Evolutionary conservation across 2,797 vertebrate species (phyloP).

Genomic region (Lindbergichthys nudifrons): DNA sequence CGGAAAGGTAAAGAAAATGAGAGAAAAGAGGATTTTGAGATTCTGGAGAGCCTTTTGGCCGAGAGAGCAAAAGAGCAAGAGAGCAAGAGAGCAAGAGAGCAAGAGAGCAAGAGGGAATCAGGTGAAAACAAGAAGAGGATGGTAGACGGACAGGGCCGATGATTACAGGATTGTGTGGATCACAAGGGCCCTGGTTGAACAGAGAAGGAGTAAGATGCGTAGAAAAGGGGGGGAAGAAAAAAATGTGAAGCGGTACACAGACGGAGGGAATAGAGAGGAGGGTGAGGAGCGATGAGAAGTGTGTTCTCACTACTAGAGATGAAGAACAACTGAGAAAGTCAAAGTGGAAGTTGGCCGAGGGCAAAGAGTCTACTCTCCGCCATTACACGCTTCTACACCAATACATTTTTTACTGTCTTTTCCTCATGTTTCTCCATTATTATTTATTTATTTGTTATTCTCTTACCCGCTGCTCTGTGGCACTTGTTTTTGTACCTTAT

Average conservation of each 20-base stretch:
- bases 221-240: constrained; percentile 32
- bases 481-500: background rate
- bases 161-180: constrained; percentile 69
- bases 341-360: constrained; percentile 12
- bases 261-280: constrained; percentile 24
- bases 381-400: constrained; percentile 11
- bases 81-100: too few relatives aligned
- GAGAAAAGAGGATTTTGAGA: constrained; percentile 63
- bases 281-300: constrained; percentile 29
- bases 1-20: constrained; percentile 61
- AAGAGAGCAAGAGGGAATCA: constrained; percentile 48
- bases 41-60: constrained; percentile 67
- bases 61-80: too few relatives aligned
- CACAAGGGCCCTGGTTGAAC: constrained; percentile 59
- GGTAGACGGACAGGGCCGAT: constrained; percentile 58
- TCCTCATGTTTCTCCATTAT: background rate
- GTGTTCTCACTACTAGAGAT: constrained; percentile 2
- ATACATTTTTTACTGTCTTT: constrained; percentile 7
- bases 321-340: constrained; percentile 16
- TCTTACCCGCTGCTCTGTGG: background rate
- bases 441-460: background rate
- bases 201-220: constrained; percentile 46
- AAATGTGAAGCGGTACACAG: constrained; percentile 13
- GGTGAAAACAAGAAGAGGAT: constrained; percentile 60
- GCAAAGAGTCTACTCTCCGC: background rate